A percentile compares a stretch with the other conserved stretches of the same genome.
Evolutionary conservation across 1,140 invertebrate genomes (phyloP).

Genomic region (Drosophila azteca): DNA sequence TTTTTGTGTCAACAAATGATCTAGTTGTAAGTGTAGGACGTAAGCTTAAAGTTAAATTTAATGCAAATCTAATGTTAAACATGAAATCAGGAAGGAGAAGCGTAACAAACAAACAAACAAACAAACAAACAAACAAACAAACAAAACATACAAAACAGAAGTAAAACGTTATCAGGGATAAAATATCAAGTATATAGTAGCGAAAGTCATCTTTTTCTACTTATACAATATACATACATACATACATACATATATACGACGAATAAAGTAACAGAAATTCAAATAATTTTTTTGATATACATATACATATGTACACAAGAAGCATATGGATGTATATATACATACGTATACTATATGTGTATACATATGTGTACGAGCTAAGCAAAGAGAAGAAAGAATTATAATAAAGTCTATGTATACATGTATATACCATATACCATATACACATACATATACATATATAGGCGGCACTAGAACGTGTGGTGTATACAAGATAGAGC

Average conservation of each 20-base stretch:
- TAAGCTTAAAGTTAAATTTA: slow-evolving; percentile 46
- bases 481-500: slow-evolving; percentile 21
- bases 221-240: slow-evolving; percentile 53
- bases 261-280: slow-evolving; percentile 42
- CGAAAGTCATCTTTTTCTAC: slow-evolving; percentile 61
- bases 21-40: slow-evolving; percentile 39
- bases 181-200: slow-evolving; percentile 73
- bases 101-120: slow-evolving; percentile 26
- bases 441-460: slow-evolving; percentile 17
- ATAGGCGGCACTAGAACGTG: slow-evolving; percentile 9
- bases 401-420: slow-evolving; percentile 43
- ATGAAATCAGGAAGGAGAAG: slow-evolving; percentile 35
- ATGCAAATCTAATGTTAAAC: slow-evolving; percentile 51
- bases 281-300: slow-evolving; percentile 44
- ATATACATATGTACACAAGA: slow-evolving; percentile 22
- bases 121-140: slow-evolving; percentile 42
- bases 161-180: slow-evolving; percentile 80
- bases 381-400: slow-evolving; percentile 28
- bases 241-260: slow-evolving; percentile 19
- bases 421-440: slow-evolving; percentile 31
- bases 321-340: background rate
- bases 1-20: slow-evolving; percentile 28
- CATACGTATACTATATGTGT: slow-evolving; percentile 6
- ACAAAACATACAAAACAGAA: slow-evolving; percentile 60
- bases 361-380: slow-evolving; percentile 12